Conservation (phyloP, 1,140 invertebrate genomes). For the Arion vulgaris region DNA sequence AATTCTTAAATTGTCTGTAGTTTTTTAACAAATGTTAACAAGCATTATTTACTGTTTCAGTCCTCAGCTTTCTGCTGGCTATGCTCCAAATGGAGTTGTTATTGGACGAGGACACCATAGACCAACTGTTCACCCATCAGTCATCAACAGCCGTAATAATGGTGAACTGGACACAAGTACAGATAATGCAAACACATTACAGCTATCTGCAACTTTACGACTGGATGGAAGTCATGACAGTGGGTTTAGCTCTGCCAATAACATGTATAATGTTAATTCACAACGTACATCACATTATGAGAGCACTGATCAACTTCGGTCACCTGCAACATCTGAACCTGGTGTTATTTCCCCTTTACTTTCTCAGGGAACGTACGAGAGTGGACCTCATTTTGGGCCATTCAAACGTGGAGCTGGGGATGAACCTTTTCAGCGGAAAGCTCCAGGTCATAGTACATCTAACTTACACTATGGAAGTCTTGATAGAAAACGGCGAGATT, state of each 20-base stretch:
- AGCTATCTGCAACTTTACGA: constrained; percentile 15
- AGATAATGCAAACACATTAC: not conserved
- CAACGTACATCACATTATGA: constrained; percentile 62
- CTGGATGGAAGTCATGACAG: constrained; percentile 57
- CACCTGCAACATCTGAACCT: constrained; percentile 46
- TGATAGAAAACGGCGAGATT: constrained; percentile 51
- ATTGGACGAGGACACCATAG: not conserved
- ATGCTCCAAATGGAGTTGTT: constrained; percentile 14
- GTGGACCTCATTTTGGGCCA: not conserved
- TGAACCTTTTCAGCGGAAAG: constrained; percentile 24
- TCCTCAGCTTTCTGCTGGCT: constrained; percentile 51
- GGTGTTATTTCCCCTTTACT: constrained; percentile 30
- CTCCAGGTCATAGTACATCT: not conserved
- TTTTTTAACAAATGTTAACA: not conserved
- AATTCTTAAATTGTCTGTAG: too few species aligned
- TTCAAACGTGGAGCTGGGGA: constrained; percentile 15
- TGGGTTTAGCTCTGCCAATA: constrained; percentile 59
- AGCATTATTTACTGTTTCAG: constrained; percentile 45
- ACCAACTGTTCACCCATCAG: not conserved
- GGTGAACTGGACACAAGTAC: constrained; percentile 8
- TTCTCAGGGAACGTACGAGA: constrained; percentile 7
- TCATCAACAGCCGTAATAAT: not conserved
- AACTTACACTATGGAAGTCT: constrained; percentile 56
- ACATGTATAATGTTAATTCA: constrained; percentile 62
- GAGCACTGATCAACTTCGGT: constrained; percentile 58